Conservation (phyloP, 1,140 invertebrate genomes). For the Drosophila mauritiana region DNA sequence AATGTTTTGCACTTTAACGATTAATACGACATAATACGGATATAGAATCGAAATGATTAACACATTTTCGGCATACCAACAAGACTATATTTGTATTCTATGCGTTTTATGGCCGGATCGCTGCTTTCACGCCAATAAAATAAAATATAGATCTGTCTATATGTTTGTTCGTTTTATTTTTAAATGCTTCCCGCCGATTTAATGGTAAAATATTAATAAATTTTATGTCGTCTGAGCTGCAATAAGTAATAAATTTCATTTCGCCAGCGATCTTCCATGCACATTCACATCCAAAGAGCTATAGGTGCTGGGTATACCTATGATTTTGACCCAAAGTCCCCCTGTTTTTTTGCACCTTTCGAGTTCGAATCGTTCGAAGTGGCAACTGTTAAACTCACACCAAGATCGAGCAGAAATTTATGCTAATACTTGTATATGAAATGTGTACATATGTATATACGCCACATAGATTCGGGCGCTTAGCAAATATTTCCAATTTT, state of each 20-base stretch:
- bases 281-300: constrained; percentile 5
- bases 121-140: constrained; percentile 56
- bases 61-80: constrained; percentile 69
- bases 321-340: constrained; percentile 51
- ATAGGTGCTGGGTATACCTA: constrained; percentile 10
- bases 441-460: constrained; percentile 14
- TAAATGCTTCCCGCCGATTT: constrained; percentile 64
- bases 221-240: constrained; percentile 68
- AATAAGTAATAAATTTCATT: constrained; percentile 79
- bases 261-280: constrained; percentile 12
- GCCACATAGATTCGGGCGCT: constrained; percentile 47
- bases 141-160: constrained; percentile 54
- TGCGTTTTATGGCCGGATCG: constrained; percentile 54
- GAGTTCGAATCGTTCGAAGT: constrained; percentile 74
- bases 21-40: constrained; percentile 56
- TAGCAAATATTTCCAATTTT: constrained; percentile 79
- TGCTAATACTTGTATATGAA: constrained; percentile 33
- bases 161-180: constrained; percentile 62
- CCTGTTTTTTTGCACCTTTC: constrained; percentile 65
- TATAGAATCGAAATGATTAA: constrained; percentile 61
- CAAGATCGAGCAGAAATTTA: constrained; percentile 20
- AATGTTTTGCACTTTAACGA: constrained; percentile 30
- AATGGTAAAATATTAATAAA: constrained; percentile 78
- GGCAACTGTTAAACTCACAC: constrained; percentile 69
- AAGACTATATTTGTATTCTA: constrained; percentile 45